Base-by-base conservation (phyloP, 1,140 invertebrate species). In the Anadara kagoshimensis region DNA sequence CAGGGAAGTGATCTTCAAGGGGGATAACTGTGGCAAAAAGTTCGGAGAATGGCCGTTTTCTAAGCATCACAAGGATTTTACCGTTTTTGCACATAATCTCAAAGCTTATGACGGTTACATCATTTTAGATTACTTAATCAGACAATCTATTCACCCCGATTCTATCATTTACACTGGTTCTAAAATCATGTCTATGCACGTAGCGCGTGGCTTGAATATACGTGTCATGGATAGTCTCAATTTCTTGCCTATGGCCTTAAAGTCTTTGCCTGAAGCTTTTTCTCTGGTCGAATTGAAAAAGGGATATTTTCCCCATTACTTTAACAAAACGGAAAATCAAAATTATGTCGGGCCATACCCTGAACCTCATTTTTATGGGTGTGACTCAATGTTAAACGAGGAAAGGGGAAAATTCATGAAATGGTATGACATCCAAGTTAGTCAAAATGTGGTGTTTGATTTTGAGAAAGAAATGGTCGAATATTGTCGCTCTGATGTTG, bases 281-380 rank as follows among this genome's bases (percentile, higher is more conserved):
- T 51, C 12, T 36, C 49, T 72, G 36, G 58, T 56, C 18, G 62
- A 72, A 58, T 53, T 72, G 16, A 43, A 54, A 18, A 70, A 72
- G 24, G 69, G 69, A 29, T 58, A 72, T 41, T 64, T 72, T 41
- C 69, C 69, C 11, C 59, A 71, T 57, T 20, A 63, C 29, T 71
- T 63, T 44, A 56, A 54, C 29, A 71, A 18, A 18, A 1, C 36
- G 20, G 41, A 43, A 41, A 36, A 58, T 1, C 20, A 49, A 20
- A 41, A 57, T 58, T 72, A 72, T n/a, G 26, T 49, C 18, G 62
- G 61, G 1, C 43, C 22, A 10, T 72, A 41, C 10, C 61, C 61
- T 7, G 53, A 57, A 47, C n/a, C 47, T 10, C n/a, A 22, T 14
- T 64, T 20, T 24, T 75, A 75, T 53, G 56, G 57, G 8, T 54